Evolutionary conservation across 1,140 invertebrate genomes (phyloP), one percentile per base, ranked within the genome.

Genomic region (Drosophila bocki): DNA sequence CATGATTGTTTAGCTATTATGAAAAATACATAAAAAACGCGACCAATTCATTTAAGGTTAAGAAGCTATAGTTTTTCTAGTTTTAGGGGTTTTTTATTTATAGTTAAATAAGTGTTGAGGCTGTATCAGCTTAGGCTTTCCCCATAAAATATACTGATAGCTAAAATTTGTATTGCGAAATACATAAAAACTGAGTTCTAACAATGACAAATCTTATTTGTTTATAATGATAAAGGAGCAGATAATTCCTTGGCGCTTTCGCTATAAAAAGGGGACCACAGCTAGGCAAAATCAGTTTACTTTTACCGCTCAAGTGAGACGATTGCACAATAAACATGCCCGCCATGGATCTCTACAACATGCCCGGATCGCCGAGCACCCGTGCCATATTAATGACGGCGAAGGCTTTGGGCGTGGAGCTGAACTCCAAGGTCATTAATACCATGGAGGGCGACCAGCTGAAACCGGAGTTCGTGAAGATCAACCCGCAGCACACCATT

Each of bases 391-490:
- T 95, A 41, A 93, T 97, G 84, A 93, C 94, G 0, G 96, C 96
- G 6, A 95, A 95, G 68, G 94, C 95, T 19, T 76, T 97, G 8
- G 96, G 95, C 22, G 80, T 97, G 7, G 94, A 96, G 41, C 80
- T 97, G 6, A 96, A 97, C 82, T 91, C 96, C 15, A 96, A 95
- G 83, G 74, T 94, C 0, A 92, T 95, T 0, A 94, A 97, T 80
- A 86, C 96, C 0, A 79, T 94, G 77, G 93, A 93, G 3, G 94
- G 95, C 0, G 96, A 97, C 48, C 95, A 96, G 45, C 82, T 95
- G 51, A 95, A 94, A 50, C 95, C 96, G 3, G 95, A 97, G 81
- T 97, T 94, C 83, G 9, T 96, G 7, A 96, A 96, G 71, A 85
- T 93, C 50, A 93, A 93, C 62, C 93, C 93, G 12, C 92, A 93